Evolutionary conservation across 2,113 vertebrate species (phyloP).

Genomic region (Spea bombifrons): DNA sequence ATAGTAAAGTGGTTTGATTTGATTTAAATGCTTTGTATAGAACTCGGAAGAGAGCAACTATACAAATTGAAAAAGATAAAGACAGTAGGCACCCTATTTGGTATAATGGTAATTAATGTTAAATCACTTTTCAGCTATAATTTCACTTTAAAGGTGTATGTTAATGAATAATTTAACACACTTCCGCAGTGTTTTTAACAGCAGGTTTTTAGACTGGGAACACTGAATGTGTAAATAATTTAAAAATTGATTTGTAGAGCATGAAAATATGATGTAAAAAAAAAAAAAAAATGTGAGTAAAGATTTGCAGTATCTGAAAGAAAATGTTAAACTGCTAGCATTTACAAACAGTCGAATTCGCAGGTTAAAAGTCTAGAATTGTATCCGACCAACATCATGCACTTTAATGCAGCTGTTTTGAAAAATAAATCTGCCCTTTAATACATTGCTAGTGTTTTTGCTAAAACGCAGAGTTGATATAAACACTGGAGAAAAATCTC

Average conservation of each 20-base stretch:
- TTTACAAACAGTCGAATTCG: background rate
- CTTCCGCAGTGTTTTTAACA: background rate
- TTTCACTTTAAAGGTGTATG: background rate
- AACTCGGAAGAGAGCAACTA: no score
- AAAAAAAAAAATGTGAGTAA: background rate
- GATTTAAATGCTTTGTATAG: no score
- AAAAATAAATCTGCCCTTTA: conserved; percentile 27
- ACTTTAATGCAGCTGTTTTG: conserved; percentile 19
- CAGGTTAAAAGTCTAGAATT: background rate
- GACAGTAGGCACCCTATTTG: no score
- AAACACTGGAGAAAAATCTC: conserved; percentile 10
- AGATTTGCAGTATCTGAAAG: background rate
- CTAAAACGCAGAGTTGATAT: conserved; percentile 18
- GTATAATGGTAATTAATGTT: no score
- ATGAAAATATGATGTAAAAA: background rate
- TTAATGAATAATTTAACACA: background rate
- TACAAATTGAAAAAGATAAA: no score
- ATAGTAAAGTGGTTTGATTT: no score
- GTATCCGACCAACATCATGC: conserved; percentile 3
- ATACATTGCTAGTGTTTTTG: conserved; percentile 14
- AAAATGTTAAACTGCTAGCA: background rate
- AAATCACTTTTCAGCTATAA: no score
- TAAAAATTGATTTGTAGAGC: background rate
- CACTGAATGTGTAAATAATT: background rate
- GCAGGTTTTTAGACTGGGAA: background rate